Conservation (phyloP, 2,888 invertebrate genomes). For the Drosophila greeni region DNA sequence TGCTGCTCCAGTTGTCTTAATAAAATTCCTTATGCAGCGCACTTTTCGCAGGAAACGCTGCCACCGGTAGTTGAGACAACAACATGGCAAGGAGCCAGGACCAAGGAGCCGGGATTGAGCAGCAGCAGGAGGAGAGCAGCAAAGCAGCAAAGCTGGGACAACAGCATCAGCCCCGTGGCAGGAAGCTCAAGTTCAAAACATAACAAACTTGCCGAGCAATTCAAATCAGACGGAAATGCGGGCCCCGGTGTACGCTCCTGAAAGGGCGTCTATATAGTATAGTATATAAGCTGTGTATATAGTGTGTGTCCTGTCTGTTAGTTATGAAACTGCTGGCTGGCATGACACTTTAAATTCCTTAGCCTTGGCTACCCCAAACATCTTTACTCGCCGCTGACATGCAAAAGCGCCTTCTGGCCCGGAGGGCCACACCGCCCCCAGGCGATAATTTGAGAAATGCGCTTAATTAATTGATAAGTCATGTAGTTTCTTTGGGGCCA, state of each 20-base stretch:
- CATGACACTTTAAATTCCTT: slow-evolving; percentile 52
- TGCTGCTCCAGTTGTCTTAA: slow-evolving; percentile 63
- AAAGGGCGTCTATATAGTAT: slow-evolving; percentile 25
- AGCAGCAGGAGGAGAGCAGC: not conserved
- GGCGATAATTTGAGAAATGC: slow-evolving; percentile 67
- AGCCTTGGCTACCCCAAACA: slow-evolving; percentile 17
- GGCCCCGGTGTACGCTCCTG: slow-evolving; percentile 39
- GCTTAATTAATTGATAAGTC: slow-evolving; percentile 69
- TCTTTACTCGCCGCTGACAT: slow-evolving; percentile 51
- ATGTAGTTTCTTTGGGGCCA: slow-evolving; percentile 41
- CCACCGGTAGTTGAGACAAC: slow-evolving; percentile 49
- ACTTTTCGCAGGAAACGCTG: slow-evolving; percentile 65
- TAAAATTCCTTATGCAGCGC: slow-evolving; percentile 68
- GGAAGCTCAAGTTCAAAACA: slow-evolving; percentile 71
- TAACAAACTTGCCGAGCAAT: slow-evolving; percentile 71
- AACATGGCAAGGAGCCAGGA: slow-evolving; percentile 20
- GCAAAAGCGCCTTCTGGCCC: slow-evolving; percentile 33
- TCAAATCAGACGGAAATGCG: slow-evolving; percentile 74
- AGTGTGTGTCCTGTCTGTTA: slow-evolving; percentile 12
- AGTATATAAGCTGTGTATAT: slow-evolving; percentile 1
- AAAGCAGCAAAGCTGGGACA: slow-evolving; percentile 25
- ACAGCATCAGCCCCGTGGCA: slow-evolving; percentile 49
- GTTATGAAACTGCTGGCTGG: slow-evolving; percentile 53
- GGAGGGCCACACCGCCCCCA: slow-evolving; percentile 36
- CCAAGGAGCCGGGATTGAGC: slow-evolving; percentile 7